These are phyloP conservation scores for Parazoanthus darwini DNA, from an alignment of 92 coral and sea anemone genomes.

Conservation along the genomic window DNA sequence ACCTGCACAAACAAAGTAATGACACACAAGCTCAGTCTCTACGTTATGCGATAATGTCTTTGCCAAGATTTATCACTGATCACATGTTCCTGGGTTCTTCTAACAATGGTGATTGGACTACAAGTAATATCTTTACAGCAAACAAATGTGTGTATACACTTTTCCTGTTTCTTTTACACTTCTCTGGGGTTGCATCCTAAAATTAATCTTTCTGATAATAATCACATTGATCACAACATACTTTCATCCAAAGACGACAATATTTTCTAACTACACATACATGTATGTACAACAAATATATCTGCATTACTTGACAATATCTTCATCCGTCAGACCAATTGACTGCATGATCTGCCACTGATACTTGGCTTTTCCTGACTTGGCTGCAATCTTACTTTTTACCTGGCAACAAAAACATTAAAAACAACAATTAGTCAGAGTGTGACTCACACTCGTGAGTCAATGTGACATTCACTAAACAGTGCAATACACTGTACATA, in stretches of 20 bases:
- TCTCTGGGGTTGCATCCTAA: too few species aligned
- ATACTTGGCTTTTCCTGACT: conserved; percentile 84
- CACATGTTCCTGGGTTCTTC: not conserved
- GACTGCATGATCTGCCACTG: conserved; percentile 98
- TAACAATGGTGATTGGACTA: too few species aligned
- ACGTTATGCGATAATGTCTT: not conserved
- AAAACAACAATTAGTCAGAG: not conserved
- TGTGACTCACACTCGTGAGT: not conserved
- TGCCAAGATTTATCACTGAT: not conserved
- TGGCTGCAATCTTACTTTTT: conserved; percentile 96
- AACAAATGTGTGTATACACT: too few species aligned
- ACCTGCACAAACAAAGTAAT: conserved; percentile 56
- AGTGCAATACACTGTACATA: too few species aligned
- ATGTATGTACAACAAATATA: not conserved
- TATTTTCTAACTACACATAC: too few species aligned
- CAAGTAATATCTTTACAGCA: too few species aligned
- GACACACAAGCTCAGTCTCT: not conserved
- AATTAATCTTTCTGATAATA: too few species aligned
- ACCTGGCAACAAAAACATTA: conserved; percentile 50
- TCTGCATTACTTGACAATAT: conserved; percentile 70
- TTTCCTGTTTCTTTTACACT: too few species aligned
- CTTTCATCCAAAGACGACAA: too few species aligned
- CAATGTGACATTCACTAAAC: too few species aligned
- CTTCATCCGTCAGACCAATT: conserved; percentile 82
- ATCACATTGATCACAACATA: too few species aligned